phyloP scores from a whole-genome alignment of 2,113 vertebrate species.

The Chamaea fasciata region DNA sequence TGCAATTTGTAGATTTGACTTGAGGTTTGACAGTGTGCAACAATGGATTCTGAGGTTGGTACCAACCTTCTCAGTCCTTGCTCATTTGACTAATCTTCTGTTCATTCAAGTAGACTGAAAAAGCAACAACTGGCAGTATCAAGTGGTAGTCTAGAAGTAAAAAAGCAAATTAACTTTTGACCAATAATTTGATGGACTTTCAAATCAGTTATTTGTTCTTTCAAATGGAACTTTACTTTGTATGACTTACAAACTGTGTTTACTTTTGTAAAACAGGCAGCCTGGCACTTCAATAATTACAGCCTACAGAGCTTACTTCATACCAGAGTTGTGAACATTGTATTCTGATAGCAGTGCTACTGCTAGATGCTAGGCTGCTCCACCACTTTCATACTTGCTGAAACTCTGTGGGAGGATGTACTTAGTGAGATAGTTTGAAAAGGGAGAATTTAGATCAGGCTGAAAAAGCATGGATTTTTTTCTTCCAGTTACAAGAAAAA shows the following conservation, averaged over 20 bases:
- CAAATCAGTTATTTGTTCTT: not conserved
- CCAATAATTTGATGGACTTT: not conserved
- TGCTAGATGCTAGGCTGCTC: constrained; percentile 20
- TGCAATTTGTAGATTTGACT: not conserved
- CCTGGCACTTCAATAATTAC: constrained; percentile 42
- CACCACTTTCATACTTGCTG: not conserved
- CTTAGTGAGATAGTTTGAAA: constrained; percentile 30
- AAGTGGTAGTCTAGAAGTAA: not conserved
- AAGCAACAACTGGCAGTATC: not conserved
- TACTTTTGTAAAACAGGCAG: not conserved
- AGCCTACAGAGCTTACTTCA: constrained; percentile 23
- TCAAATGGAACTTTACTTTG: not conserved
- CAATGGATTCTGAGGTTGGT: not conserved
- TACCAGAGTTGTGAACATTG: not conserved
- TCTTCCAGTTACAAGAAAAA: not conserved
- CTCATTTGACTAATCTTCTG: not conserved
- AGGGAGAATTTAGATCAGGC: constrained; percentile 5
- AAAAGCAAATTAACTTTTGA: not conserved
- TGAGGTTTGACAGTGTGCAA: not conserved
- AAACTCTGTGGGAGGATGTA: constrained; percentile 49
- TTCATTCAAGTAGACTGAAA: not conserved
- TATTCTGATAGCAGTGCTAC: constrained; percentile 12
- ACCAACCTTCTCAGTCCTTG: not conserved
- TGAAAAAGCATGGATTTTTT: not conserved
- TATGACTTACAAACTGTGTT: constrained; percentile 1